Evolutionary conservation across 2,113 vertebrate species (phyloP), one percentile per base, ranked within the genome.

Genomic region (Gallinago media): DNA sequence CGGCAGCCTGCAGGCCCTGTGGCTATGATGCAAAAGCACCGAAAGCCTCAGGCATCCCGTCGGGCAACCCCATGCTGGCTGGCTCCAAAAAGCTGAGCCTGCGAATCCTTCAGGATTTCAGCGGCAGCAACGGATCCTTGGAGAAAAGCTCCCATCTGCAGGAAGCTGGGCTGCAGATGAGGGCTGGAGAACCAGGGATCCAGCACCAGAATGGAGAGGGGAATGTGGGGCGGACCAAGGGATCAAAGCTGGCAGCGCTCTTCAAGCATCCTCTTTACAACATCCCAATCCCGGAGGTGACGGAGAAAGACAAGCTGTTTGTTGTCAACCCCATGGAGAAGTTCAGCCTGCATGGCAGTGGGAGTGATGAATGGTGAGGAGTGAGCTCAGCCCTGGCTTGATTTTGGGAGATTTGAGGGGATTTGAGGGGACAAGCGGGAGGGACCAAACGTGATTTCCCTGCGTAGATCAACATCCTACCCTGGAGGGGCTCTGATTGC

Each of bases 201-300:
- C 25, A 8, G 49, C 34, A 10, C 16, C 85, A 31, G 19, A 54
- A 1, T 0, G 3, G 70, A 86, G 56, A 74, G 2, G 6, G 11
- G n/a, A 81, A 73, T 7, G 27, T 3, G 1, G 42, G 23, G 4
- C 1, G 1, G 87, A 34, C 67, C 7, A 8, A 50, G n/a, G 55
- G 22, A 92, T 97, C 96, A 22, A 99, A 98, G 80, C 89, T 99
- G 90, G 84, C 91, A 1, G 97, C 97, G 2, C 97, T 99, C 56
- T 99, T 98, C 34, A 21, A 97, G 54, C 98, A 99, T 87, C 98
- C 98, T 15, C 97, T 99, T 12, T 98, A 98, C 96, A 98, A 97
- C 55, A 59, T 95, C 47, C 98, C 97, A 4, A 11, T 40, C 10
- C 97, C 97, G 0, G 46, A 92, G 6, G 59, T 98, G 59, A 92